A percentile compares a stretch with the other conserved stretches of the same genome.
Conservation (phyloP, 2,113 vertebrate genomes). For the Pollimyrus isidori region DNA sequence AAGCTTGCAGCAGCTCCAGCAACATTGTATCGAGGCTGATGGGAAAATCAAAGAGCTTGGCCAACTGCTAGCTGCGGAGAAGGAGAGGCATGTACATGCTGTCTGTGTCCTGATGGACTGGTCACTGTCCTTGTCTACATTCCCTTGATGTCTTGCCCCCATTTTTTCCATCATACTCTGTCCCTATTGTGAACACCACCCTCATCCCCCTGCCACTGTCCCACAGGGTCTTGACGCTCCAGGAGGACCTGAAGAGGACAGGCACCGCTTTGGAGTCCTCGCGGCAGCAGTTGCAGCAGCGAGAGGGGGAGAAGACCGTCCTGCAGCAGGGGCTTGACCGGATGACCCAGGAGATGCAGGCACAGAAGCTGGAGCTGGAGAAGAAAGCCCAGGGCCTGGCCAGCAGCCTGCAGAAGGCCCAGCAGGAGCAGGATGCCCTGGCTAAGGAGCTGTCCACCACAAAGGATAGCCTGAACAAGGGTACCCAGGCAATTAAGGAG, state of each 20-base stretch:
- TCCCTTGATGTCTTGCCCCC: not conserved
- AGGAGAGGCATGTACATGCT: constrained; percentile 56
- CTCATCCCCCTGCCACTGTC: not conserved
- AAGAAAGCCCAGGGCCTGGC: constrained; percentile 58
- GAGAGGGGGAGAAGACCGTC: constrained; percentile 60
- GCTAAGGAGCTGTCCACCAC: constrained; percentile 65
- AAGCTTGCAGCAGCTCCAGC: constrained; percentile 66
- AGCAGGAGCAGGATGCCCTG: constrained; percentile 65
- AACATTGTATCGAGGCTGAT: constrained; percentile 65
- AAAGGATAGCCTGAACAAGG: constrained; percentile 69
- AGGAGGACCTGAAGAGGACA: constrained; percentile 76
- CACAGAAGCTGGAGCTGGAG: constrained; percentile 62
- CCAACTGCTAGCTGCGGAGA: constrained; percentile 69
- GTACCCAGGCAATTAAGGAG: constrained; percentile 69
- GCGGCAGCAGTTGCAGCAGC: constrained; percentile 61
- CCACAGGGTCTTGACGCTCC: constrained; percentile 62
- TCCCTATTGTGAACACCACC: not conserved
- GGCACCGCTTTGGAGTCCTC: constrained; percentile 60
- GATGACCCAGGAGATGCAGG: constrained; percentile 62
- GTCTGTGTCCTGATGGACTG: not conserved
- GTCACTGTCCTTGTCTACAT: not conserved
- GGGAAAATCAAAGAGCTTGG: constrained; percentile 67
- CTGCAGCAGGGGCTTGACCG: constrained; percentile 71
- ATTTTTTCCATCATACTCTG: not conserved
- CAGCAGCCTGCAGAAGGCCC: constrained; percentile 65